Evolutionary conservation across 2,113 vertebrate species (phyloP).

Genomic region (Buteo buteo): DNA sequence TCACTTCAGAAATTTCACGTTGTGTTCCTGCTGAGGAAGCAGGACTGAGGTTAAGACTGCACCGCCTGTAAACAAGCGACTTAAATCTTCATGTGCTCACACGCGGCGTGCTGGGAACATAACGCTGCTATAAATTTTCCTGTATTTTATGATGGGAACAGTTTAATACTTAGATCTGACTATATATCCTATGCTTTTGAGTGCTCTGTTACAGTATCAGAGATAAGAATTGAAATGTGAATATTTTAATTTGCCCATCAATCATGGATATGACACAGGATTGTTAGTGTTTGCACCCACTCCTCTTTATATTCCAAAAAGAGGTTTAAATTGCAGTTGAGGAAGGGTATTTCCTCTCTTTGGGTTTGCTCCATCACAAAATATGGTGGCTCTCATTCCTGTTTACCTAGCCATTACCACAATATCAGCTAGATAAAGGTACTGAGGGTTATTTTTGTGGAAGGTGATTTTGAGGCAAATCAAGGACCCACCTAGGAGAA

Average conservation of each 20-base stretch:
- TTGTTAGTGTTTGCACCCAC: neutral
- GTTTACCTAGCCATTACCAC: neutral
- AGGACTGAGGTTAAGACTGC: neutral
- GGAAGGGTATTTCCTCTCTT: neutral
- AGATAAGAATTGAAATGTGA: neutral
- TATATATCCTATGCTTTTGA: neutral
- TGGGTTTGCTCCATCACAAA: neutral
- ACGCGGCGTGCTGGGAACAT: neutral
- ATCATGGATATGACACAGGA: neutral
- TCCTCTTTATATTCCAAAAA: neutral
- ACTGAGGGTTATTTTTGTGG: neutral
- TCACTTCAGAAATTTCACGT: neutral
- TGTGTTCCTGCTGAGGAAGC: neutral
- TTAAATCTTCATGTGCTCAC: neutral
- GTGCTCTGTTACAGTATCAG: neutral
- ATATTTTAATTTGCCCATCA: neutral
- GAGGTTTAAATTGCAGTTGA: neutral
- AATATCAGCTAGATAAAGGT: neutral
- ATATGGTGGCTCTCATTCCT: neutral
- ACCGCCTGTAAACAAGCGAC: rapidly evolving
- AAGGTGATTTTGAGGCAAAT: neutral
- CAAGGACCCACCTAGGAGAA: neutral
- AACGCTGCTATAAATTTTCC: neutral
- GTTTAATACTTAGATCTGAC: neutral
- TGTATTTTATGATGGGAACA: neutral